Base-by-base conservation (phyloP, 1,140 invertebrate species). In the Papilio xuthus region DNA sequence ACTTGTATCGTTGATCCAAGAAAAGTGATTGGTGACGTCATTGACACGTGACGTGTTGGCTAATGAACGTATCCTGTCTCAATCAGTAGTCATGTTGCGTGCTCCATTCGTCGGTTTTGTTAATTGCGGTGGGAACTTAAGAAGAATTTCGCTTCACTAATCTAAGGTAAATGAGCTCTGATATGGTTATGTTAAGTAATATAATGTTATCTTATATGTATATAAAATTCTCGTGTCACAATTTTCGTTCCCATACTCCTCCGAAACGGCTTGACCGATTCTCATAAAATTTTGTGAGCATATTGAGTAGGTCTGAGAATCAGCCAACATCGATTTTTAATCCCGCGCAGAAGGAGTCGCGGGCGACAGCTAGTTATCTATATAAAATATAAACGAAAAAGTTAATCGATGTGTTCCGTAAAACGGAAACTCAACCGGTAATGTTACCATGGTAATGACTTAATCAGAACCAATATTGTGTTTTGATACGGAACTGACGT, bases 21-120 rank as follows among this genome's bases (percentile, higher is more conserved):
- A 60, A 60, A 60, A 67, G 23, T 28, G 26, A 67, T 67, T 18
- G 60, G 60, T 67, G 60, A 67, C 60, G 60, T 67, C 13, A 67
- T 10, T 28, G 26, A 32, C 60, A 67, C 56, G 56, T 60, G 26
- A 67, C 20, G 13, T 32, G 26, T 67, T 32, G 26, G 60, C 60
- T 67, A 67, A 32, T 67, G 26, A 67, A 67, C 10, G 60, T 13
- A 63, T 63, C 23, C 60, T 67, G 60, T 67, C 13, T 67, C 13
- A 67, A 67, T 67, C 60, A 67, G 60, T 13, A 28, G 12, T 28
- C 26, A 1, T 28, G 13, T 28, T 67, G 13, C 26, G 26, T 67
- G 60, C 26, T 12, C 1, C 26, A 28, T 15, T 6, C 13, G 47
- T 1, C 15, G 53, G 3, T 4, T 28, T 67, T 67, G 60, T 67